Evolutionary conservation across 2,113 vertebrate genomes (phyloP).

Genomic region (human): GRCh38 chr3:107739501-107740000

Average conservation of each 20-base stretch:
- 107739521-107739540: not conserved
- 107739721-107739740: not conserved
- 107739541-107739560: not conserved
- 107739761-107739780: rapidly evolving
- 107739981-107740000: not conserved
- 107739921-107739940: not conserved
- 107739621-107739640: not conserved
- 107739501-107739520: not conserved
- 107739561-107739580: not conserved
- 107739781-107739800: not conserved
- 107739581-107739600: not conserved
- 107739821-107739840: not conserved
- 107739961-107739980: not conserved
- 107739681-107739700: not conserved
- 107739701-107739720: not conserved
- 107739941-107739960: not conserved
- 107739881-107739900: not conserved
- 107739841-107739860: not conserved
- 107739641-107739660: not conserved
- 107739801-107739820: not conserved
- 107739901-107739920: not conserved
- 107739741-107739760: not conserved
- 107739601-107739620: not conserved
- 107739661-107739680: not conserved
- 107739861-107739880: not conserved